Base-by-base conservation (phyloP, 2,797 vertebrate genomes). In the Allochrocebus solatus region DNA sequence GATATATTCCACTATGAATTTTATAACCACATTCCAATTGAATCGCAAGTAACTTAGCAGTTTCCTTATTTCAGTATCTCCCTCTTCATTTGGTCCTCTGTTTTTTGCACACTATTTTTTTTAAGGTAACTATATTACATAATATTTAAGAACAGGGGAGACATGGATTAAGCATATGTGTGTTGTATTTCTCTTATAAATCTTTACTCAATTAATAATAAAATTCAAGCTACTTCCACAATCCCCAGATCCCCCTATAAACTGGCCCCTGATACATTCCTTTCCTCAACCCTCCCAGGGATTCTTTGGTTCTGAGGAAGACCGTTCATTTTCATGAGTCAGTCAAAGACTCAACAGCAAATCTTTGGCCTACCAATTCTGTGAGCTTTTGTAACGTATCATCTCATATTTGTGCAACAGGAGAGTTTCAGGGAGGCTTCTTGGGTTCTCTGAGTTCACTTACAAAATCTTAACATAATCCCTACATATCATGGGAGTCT, bases 211-310 rank as follows among this genome's bases (percentile, higher is more conserved):
- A 26, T 2, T n/a, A 22, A 1, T 28, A 19, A 61, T 28, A 28
- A 43, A 59, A 26, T 28, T 12, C 17, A 70, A 39, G n/a, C 39
- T 75, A 11, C 14, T 57, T 2, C 55, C 26, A 12, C 0, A 0
- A 12, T 1, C 3, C 1, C 11, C 11, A 21, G 5, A 0, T 9
- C 16, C 4, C 7, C 50, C 48, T 36, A 30, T n/a, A 9, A 74
- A 3, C 39, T 0, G 22, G 55, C 24, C 41, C 39, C 28, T 11
- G 2, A 13, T 28, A 21, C 10, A 16, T 33, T 12, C 4, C 2
- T 24, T 48, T 55, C 13, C 36, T 78, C 5, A 4, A 2, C 5
- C 3, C 8, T 48, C n/a, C 19, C 30, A 26, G 43, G 2, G 14
- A 39, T 0, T 9, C 50, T 46, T 8, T 9, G 4, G 28, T 28